These are phyloP conservation scores for Drosophila virilis DNA, from an alignment of 1,140 invertebrate genomes.

Conservation along the genomic window DNA sequence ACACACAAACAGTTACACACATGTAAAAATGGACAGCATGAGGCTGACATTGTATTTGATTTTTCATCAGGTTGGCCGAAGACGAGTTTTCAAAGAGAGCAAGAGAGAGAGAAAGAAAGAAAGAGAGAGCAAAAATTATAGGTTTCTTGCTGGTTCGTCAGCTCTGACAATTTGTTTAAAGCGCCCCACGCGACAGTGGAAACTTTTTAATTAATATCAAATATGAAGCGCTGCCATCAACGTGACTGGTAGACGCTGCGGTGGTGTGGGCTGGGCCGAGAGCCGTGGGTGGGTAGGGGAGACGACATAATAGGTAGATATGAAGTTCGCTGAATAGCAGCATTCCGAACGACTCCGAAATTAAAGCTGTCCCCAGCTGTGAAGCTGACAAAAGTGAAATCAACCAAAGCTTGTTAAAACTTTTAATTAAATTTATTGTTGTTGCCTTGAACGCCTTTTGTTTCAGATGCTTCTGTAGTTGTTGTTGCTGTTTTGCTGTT, in stretches of 20 bases:
- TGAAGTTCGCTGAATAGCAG: background rate
- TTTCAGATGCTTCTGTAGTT: slow-evolving; percentile 1
- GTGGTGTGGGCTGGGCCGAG: too few species aligned
- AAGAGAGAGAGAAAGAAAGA: background rate
- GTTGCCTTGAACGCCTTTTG: slow-evolving; percentile 52
- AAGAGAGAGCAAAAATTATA: background rate
- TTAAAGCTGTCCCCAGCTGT: slow-evolving; percentile 22
- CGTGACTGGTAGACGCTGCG: slow-evolving; percentile 14
- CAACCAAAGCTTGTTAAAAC: slow-evolving; percentile 77
- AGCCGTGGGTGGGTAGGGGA: too few species aligned
- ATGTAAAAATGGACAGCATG: slow-evolving; percentile 62
- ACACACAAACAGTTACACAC: slow-evolving; percentile 10
- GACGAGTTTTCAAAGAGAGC: too few species aligned
- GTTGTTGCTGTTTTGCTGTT: slow-evolving; percentile 9
- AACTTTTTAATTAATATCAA: slow-evolving; percentile 83
- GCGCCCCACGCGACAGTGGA: slow-evolving; percentile 57
- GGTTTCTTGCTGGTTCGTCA: slow-evolving; percentile 45
- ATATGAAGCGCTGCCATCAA: slow-evolving; percentile 74
- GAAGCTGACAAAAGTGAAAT: slow-evolving; percentile 70
- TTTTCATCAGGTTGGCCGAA: slow-evolving; percentile 24
- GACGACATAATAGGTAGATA: too few species aligned
- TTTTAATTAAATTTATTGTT: slow-evolving; percentile 83
- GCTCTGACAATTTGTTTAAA: slow-evolving; percentile 72
- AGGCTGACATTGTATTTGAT: slow-evolving; percentile 65
- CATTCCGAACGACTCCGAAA: slow-evolving; percentile 33